Evolutionary conservation across 2,797 vertebrate species (phyloP), one percentile per base, ranked within the genome.

Genomic region (Acanthopagrus latus): DNA sequence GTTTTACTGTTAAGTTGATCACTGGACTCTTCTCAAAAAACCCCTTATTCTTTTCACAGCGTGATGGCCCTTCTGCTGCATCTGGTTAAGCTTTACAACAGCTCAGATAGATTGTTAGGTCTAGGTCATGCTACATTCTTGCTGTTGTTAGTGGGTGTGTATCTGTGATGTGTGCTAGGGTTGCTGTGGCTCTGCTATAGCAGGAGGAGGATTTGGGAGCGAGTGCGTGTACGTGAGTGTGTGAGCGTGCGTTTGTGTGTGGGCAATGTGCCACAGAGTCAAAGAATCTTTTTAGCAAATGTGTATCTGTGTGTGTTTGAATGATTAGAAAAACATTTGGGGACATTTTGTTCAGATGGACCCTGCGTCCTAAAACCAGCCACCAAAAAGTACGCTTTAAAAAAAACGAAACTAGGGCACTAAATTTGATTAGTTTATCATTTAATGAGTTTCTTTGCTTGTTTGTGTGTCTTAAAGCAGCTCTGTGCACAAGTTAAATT

Each of bases 151-250:
- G 81, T 57, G 55, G 8, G 38, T 50, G 64, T 33, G 17, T 54
- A 54, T 62, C 27, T 82, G 68, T 78, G 83, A 78, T 73, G 44
- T 80, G 65, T 64, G 54, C 60, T 65, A 59, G 58, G 25, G 64
- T 54, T 77, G 68, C 23, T 54, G 46, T 56, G 41, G 29, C 44
- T 76, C 68, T 78, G 46, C 59, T 23, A 21, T 60, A 83, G 44
- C 57, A 50, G 29, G 50, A 51, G 25, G 29, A 52, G 46, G 46
- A 82, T 63, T 82, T 60, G 47, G 50, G 43, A 50, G 43, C 33
- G 20, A 23, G 29, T n/a, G 25, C 12, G 25, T 47, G 29, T 48
- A 46, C 52, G 62, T 65, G 62, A 62, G 11, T n/a, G 16, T 71
- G 27, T 65, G 18, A 23, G 38, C 1, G 33, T 33, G 33, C 7